Conservation (phyloP, 53 echinoderm and acorn worm species). For the Zoroaster sp. region DNA sequence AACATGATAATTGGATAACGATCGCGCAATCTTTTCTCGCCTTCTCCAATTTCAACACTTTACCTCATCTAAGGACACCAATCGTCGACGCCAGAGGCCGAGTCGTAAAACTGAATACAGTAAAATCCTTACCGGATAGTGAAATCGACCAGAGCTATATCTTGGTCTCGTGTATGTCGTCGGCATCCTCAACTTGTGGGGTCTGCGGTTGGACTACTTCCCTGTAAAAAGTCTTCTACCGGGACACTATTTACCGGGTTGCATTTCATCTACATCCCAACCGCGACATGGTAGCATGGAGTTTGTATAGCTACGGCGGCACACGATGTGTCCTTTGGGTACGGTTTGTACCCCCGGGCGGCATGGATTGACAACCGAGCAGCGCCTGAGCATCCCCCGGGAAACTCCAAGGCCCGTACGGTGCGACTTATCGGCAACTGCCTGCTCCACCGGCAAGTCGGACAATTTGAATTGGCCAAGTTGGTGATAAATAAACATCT, state of each 20-base stretch:
- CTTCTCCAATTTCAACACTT: slow-evolving; percentile 46
- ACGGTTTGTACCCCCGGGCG: slow-evolving; percentile 7
- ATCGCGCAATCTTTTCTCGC: slow-evolving; percentile 42
- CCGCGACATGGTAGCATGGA: not conserved
- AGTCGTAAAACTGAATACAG: not conserved
- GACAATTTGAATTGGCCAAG: slow-evolving; percentile 6
- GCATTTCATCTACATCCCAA: slow-evolving; percentile 20
- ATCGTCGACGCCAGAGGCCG: not conserved
- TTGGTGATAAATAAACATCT: slow-evolving; percentile 38
- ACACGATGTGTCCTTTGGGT: slow-evolving; percentile 26
- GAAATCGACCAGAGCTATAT: not conserved
- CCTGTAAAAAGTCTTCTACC: not conserved
- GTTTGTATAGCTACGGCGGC: slow-evolving; percentile 32
- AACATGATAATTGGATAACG: slow-evolving; percentile 59
- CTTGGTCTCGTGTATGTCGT: slow-evolving; percentile 38
- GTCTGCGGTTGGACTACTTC: slow-evolving; percentile 44
- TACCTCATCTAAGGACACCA: slow-evolving; percentile 39
- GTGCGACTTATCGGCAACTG: slow-evolving; percentile 3
- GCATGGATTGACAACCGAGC: slow-evolving; percentile 1
- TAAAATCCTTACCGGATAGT: not conserved
- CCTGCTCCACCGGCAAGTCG: not conserved
- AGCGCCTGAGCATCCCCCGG: slow-evolving; percentile 42
- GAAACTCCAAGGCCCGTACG: not conserved
- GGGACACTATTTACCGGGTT: slow-evolving; percentile 12
- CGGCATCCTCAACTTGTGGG: slow-evolving; percentile 20